phyloP scores from a whole-genome alignment of 2,797 vertebrate genomes.

The Euthynnus affinis region DNA sequence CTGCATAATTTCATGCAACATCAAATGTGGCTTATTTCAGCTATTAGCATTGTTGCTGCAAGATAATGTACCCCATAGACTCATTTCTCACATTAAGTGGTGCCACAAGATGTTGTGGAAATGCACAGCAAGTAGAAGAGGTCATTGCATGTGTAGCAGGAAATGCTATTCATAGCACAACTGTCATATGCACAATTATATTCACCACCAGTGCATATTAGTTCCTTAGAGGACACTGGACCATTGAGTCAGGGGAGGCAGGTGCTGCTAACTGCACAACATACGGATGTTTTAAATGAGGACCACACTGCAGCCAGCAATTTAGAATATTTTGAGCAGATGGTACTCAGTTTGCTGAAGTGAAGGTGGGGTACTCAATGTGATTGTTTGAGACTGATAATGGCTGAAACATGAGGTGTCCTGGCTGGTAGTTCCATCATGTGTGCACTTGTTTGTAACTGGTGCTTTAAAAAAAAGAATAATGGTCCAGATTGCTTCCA shows the following conservation, averaged over 20 bases:
- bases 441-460: not conserved
- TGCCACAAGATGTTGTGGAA: not conserved
- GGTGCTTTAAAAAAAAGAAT: not conserved
- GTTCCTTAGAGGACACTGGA: conserved; percentile 3
- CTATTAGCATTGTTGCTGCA: not conserved
- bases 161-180: conserved; percentile 5
- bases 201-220: conserved; percentile 14
- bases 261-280: conserved; percentile 24
- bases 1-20: conserved; percentile 12
- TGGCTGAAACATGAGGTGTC: not conserved
- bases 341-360: not conserved
- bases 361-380: too few species aligned
- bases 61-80: not conserved
- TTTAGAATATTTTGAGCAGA: conserved; percentile 26
- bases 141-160: not conserved
- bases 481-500: not conserved
- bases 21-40: not conserved
- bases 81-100: not conserved
- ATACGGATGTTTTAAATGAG: conserved; percentile 40
- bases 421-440: not conserved
- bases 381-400: too few species aligned
- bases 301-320: conserved; percentile 17
- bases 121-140: not conserved
- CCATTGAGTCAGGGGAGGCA: conserved; percentile 18
- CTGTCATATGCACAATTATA: conserved; percentile 6